phyloP scores from a whole-genome alignment of 2,113 vertebrate species.

The Scophthalmus maximus region DNA sequence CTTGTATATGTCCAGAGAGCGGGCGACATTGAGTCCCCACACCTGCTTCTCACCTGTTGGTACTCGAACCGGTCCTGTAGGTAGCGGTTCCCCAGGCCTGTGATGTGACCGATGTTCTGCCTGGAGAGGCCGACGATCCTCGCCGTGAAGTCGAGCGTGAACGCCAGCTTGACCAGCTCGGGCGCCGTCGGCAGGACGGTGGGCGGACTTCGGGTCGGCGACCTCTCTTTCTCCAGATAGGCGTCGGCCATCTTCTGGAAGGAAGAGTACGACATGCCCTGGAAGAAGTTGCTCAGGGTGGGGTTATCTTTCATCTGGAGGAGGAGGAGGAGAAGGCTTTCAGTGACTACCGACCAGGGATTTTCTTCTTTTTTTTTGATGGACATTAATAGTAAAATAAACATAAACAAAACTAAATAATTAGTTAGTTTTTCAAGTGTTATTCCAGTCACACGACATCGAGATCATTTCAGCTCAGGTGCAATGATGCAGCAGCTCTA shows the following conservation, averaged over 20 bases:
- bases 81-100: constrained; percentile 85
- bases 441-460: background rate
- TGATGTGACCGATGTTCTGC: constrained; percentile 84
- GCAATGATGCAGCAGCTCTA: background rate
- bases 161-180: constrained; percentile 84
- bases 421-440: too few species aligned
- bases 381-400: too few species aligned
- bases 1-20: too few species aligned
- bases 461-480: background rate
- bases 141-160: constrained; percentile 85
- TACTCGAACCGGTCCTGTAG: constrained; percentile 82
- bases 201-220: constrained; percentile 17
- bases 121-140: constrained; percentile 80
- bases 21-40: background rate
- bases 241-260: constrained; percentile 87
- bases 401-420: too few species aligned
- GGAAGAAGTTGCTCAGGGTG: constrained; percentile 80
- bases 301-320: constrained; percentile 85
- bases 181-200: constrained; percentile 65
- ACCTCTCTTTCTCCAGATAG: constrained; percentile 76
- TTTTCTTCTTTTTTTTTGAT: too few species aligned
- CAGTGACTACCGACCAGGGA: background rate
- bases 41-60: constrained; percentile 60
- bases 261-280: constrained; percentile 84
- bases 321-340: background rate